Evolutionary conservation across 2,113 vertebrate species (phyloP), one percentile per base, ranked within the genome.

Genomic region (Lipophrys pholis): DNA sequence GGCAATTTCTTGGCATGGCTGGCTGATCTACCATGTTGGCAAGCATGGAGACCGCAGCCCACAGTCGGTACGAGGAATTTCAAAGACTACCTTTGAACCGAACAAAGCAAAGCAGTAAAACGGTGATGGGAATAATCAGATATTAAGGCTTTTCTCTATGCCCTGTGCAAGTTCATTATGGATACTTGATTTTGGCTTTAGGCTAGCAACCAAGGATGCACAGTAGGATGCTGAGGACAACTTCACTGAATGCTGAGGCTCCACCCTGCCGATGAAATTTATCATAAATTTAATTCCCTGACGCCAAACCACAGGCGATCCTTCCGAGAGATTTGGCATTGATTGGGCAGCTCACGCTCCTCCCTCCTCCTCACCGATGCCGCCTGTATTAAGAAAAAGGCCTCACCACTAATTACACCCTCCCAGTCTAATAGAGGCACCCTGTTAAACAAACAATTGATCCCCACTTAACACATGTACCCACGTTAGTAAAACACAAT

Each of bases 381-480:
- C 76, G 83, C 88, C 77, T 83, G 75, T 88, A 87, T 89, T 92
- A 87, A 90, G 86, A 87, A 89, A 30, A 91, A 82, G 89, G 81
- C 84, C 89, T 91, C 85, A 87, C 89, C 85, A 91, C 91, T 95
- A 95, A 96, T 95, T 94, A 93, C 90, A 94, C 93, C 91, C 89
- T 93, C 93, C 83, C 91, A 86, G 91, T 94, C 94, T 95, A 90
- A 91, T 86, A 93, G 92, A 94, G 93, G 83, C 92, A 91, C 86
- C 88, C 93, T 94, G 92, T 91, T 94, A 94, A 94, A 94, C 94
- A 95, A 95, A 94, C 94, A 94, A 90, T 93, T 89, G 88, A 94
- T 95, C 92, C 90, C 82, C 76, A 87, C 91, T 91, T 90, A 93
- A 95, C 93, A 93, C 93, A 86, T 94, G 89, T 93, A 95, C 86